Base-by-base conservation (phyloP, 2,113 vertebrate species). In the Callorhinus ursinus region DNA sequence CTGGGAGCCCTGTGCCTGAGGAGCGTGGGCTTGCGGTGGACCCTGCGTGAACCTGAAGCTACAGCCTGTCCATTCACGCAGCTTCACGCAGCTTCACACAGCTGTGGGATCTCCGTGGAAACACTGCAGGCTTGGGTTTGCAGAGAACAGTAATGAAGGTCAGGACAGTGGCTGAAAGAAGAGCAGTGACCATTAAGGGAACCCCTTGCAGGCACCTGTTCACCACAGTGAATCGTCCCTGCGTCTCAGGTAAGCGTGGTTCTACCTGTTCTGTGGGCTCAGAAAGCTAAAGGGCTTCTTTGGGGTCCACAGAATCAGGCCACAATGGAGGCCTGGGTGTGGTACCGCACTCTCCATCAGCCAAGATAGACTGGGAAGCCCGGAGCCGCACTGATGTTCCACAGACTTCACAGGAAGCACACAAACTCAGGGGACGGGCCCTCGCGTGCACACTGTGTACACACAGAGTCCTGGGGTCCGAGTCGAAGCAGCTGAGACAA, bases 281-380 rank as follows among this genome's bases (percentile, higher is more conserved):
- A 39, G 28, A 36, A 21, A 16, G 11, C 9, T 26, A 18, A 28
- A 28, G 53, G 24, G 12, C 61, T 85, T 67, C 82, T 88, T 39
- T n/a, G 88, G 51, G 21, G 13, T 10, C 59, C 18, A 2, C 2
- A 13, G 59, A 93, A 33, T 15, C 14, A 19, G 53, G 51, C 11
- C 28, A 65, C 57, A 1, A 6, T 3, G 59, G 24, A 46, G n/a
- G 11, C 46, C 1, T 0, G 0, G n/a, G 31, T 10, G 4, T 1
- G 16, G 18, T 4, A 18, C 24, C 5, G 31, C 2, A 0, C 36
- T 39, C 74, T 9, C 42, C 21, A 7, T 49, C 55, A 31, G 5
- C 88, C 31, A 5, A 57, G 86, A 8, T 0, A 1, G 69, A 55
- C 24, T 12, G 31, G 31, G 53, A 90, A 63, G 18, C 71, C 21